These are phyloP conservation scores for Sitta europaea DNA, from an alignment of 2,113 vertebrate genomes.

Conservation along the genomic window DNA sequence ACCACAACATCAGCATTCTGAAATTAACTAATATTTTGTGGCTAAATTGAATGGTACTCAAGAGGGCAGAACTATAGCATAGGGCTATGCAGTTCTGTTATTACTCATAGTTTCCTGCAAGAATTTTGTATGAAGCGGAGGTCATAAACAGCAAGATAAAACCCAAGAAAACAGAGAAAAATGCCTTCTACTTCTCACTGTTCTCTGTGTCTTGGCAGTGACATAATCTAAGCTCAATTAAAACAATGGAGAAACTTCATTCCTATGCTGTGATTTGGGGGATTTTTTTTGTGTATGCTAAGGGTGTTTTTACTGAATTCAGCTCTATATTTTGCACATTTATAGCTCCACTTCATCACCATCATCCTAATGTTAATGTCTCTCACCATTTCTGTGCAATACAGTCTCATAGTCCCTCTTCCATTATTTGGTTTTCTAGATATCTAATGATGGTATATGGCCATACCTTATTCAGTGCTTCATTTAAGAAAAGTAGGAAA, in stretches of 20 bases:
- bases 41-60: background rate
- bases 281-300: background rate
- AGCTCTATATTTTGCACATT: background rate
- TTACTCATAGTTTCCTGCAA: background rate
- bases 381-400: background rate
- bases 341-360: background rate
- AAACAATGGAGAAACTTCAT: background rate
- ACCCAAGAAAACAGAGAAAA: background rate
- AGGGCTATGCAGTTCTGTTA: background rate
- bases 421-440: background rate
- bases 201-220: background rate
- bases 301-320: background rate
- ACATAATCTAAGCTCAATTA: background rate
- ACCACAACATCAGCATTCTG: background rate
- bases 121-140: background rate
- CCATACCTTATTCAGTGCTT: background rate
- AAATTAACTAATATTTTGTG: background rate
- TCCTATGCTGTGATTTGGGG: background rate
- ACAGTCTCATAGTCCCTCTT: background rate
- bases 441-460: no score
- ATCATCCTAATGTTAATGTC: background rate
- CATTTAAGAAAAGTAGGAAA: background rate
- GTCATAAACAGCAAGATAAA: background rate
- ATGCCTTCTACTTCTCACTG: background rate
- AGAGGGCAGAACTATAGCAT: background rate